phyloP scores from a whole-genome alignment of 2,113 vertebrate genomes.

The Cyprinodon brontotheroides region DNA sequence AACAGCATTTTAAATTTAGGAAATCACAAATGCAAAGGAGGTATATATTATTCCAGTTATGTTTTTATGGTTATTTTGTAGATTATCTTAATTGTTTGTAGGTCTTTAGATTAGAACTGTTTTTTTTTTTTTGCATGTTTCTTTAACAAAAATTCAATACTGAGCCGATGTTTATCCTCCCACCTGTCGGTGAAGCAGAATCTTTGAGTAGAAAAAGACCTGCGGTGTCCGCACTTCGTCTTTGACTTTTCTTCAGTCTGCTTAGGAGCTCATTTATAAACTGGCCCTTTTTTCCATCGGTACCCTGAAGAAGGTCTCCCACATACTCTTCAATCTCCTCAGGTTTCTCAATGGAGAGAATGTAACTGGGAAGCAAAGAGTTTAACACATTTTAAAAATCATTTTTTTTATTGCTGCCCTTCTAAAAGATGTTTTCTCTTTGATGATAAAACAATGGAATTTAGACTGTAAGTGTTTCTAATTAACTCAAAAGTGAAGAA shows the following conservation, averaged over 20 bases:
- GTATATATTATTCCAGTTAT: background rate
- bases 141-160: background rate
- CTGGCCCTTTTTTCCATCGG: constrained; percentile 83
- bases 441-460: too few relatives aligned
- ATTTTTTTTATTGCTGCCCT: background rate
- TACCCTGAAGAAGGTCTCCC: constrained; percentile 90
- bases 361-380: constrained; percentile 79
- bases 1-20: background rate
- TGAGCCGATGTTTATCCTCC: background rate
- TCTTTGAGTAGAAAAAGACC: constrained; percentile 68
- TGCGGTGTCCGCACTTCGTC: constrained; percentile 64
- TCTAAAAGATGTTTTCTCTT: too few relatives aligned
- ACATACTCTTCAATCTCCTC: constrained; percentile 95
- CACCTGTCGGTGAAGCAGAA: constrained; percentile 55
- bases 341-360: constrained; percentile 88
- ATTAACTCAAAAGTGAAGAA: background rate
- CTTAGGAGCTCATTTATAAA: constrained; percentile 90
- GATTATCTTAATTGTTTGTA: background rate
- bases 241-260: constrained; percentile 81
- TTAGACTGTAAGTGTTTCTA: too few relatives aligned
- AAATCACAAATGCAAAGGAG: background rate
- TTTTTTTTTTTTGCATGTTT: too few relatives aligned
- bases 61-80: background rate
- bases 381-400: background rate
- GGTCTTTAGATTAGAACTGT: background rate